A percentile compares a stretch with the other conserved stretches of the same genome.
Conservation (phyloP, 2,113 vertebrate species). For the Sturnus vulgaris region DNA sequence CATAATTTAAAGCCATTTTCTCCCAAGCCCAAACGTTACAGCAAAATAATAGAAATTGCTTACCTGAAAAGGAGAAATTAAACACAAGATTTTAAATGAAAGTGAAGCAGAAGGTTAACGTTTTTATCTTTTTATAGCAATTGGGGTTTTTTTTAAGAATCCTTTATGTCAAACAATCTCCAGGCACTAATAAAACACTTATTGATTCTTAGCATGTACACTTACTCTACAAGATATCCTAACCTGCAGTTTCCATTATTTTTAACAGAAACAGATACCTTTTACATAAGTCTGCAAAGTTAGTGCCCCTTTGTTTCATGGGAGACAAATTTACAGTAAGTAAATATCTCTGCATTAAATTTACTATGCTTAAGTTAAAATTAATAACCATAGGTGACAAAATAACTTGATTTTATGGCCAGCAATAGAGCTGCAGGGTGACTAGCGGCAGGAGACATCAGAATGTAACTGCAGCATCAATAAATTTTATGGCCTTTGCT, state of each 20-base stretch:
- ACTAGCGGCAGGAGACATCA: neutral
- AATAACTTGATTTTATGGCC: conserved; percentile 53
- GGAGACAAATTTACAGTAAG: conserved; percentile 62
- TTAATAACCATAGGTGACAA: conserved; percentile 44
- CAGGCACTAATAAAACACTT: conserved; percentile 66
- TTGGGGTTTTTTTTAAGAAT: neutral
- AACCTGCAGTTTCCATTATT: neutral
- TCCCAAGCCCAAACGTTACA: neutral
- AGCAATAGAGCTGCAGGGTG: neutral
- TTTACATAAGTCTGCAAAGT: conserved; percentile 26
- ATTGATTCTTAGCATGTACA: conserved; percentile 62
- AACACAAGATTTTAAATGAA: conserved; percentile 57
- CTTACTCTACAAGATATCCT: conserved; percentile 50
- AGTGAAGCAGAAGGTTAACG: conserved; percentile 42
- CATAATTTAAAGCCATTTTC: conserved; percentile 63
- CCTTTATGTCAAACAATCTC: conserved; percentile 49
- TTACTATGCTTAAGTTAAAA: conserved; percentile 63
- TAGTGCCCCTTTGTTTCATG: conserved; percentile 28
- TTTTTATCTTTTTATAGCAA: conserved; percentile 66
- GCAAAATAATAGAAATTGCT: conserved; percentile 49
- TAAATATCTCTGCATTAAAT: conserved; percentile 53
- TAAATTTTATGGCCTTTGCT: conserved; percentile 3
- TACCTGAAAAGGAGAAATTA: conserved; percentile 59
- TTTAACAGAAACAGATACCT: conserved; percentile 49
- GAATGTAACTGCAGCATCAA: neutral